Conservation (phyloP, 2,888 invertebrate species). For the Eupeodes latifasciatus region DNA sequence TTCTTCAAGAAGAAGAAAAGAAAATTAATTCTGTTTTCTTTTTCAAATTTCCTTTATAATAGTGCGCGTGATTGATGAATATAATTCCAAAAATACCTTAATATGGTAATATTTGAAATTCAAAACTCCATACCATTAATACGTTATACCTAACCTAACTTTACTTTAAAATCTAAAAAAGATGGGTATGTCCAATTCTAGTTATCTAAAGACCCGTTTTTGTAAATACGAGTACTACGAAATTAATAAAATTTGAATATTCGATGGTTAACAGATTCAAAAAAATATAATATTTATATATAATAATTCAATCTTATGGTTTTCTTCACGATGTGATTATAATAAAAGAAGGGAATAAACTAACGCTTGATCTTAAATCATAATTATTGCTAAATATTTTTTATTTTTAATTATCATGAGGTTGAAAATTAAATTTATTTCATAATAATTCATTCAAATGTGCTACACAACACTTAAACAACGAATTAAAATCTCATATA, state of each 20-base stretch:
- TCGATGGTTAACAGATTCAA: background rate
- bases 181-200: no score
- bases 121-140: background rate
- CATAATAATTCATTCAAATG: constrained; percentile 56
- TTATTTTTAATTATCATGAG: constrained; percentile 12
- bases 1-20: background rate
- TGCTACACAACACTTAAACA: constrained; percentile 41
- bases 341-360: no score
- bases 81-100: constrained; percentile 2
- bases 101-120: constrained; percentile 20
- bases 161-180: no score
- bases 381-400: constrained; percentile 43
- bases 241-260: background rate
- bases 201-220: background rate
- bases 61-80: background rate
- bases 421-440: constrained; percentile 28
- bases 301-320: constrained; percentile 8
- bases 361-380: constrained; percentile 15
- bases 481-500: constrained; percentile 24
- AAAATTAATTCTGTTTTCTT: background rate
- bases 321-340: background rate
- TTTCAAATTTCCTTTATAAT: background rate
- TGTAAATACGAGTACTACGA: no score
- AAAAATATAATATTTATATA: background rate
- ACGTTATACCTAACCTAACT: no score